A percentile compares a stretch with the other conserved stretches of the same genome.
Conservation (phyloP, 2,888 invertebrate species). For the Drosophila ezoana region DNA sequence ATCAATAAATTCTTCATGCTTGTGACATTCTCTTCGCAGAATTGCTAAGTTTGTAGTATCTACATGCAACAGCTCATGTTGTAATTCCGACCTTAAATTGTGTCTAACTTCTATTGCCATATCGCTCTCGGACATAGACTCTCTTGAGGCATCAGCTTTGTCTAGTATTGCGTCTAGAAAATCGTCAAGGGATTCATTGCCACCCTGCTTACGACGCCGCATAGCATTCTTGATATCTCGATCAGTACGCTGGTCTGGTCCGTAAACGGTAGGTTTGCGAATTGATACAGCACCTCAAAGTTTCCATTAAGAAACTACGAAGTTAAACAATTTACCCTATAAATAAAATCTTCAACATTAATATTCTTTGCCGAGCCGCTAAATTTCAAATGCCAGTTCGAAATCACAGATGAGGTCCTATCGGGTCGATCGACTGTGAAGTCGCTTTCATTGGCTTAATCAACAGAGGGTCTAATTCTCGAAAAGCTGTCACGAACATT, state of each 20-base stretch:
- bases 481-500: background rate
- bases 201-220: background rate
- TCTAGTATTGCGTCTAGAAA: background rate
- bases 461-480: background rate
- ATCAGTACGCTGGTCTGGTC: background rate
- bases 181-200: background rate
- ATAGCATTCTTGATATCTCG: background rate
- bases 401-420: too few species aligned
- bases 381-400: background rate
- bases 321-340: background rate
- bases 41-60: too few species aligned
- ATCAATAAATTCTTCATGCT: too few species aligned
- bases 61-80: constrained; percentile 8
- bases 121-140: too few species aligned
- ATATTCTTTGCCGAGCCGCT: background rate
- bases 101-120: constrained; percentile 3
- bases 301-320: background rate
- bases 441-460: too few species aligned
- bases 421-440: too few species aligned
- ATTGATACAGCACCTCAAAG: background rate
- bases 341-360: background rate
- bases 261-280: background rate
- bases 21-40: too few species aligned
- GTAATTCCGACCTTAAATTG: constrained; percentile 3
- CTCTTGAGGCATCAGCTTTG: background rate